Percentiles rank a stretch among this genome's conserved stretches.
Evolutionary conservation across 2,113 vertebrate species (phyloP).

Genomic region (Climacteris rufus): DNA sequence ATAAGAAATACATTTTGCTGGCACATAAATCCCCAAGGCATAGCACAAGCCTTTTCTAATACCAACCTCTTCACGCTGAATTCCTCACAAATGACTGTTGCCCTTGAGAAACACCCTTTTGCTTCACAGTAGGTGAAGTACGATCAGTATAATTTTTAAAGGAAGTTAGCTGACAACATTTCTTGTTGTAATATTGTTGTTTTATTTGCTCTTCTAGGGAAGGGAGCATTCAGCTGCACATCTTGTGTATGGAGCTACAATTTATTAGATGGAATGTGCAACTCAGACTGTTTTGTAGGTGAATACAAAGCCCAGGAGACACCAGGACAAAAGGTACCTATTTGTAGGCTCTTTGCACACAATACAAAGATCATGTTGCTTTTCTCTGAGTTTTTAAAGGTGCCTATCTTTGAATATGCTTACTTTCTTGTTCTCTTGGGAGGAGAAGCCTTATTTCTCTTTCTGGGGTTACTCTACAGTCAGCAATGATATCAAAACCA

Average conservation of each 20-base stretch:
- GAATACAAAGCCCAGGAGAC: conserved; percentile 75
- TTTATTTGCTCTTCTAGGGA: conserved; percentile 60
- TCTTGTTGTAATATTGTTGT: neutral
- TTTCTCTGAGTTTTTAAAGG: neutral
- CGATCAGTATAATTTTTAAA: neutral
- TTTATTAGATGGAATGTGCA: conserved; percentile 73
- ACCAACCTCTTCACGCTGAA: neutral
- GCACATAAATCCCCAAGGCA: neutral
- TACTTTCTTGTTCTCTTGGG: neutral
- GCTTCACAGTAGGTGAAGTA: neutral
- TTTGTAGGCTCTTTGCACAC: neutral
- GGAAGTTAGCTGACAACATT: neutral
- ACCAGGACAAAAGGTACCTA: neutral
- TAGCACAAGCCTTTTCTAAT: neutral
- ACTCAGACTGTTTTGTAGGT: conserved; percentile 75
- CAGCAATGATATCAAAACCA: neutral
- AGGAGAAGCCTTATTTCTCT: neutral
- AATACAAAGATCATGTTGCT: neutral
- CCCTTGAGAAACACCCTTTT: neutral
- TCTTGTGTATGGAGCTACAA: conserved; percentile 82
- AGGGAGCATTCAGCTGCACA: conserved; percentile 68
- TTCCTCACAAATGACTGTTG: neutral
- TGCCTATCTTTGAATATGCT: neutral
- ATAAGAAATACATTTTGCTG: neutral
- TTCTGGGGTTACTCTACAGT: neutral